Conservation (phyloP, 2,888 invertebrate genomes). For the Melinaea menophilus region DNA sequence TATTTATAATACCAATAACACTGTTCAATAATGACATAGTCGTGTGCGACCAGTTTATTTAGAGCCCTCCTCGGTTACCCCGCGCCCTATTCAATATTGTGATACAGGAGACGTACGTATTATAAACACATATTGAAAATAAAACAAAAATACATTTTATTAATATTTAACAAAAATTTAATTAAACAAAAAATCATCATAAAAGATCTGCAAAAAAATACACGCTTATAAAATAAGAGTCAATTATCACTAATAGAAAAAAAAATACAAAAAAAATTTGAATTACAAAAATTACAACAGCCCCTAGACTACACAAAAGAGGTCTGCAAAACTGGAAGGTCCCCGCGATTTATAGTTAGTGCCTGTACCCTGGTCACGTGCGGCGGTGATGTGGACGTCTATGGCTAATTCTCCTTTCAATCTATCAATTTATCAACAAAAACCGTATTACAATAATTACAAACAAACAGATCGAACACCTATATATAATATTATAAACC, state of each 20-base stretch:
- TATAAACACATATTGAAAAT: not conserved
- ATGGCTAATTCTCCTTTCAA: slow-evolving; percentile 27
- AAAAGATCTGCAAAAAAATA: too few relatives aligned
- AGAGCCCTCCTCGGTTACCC: slow-evolving; percentile 23
- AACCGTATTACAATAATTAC: not conserved
- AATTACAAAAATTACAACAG: not conserved
- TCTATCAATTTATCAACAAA: slow-evolving; percentile 9
- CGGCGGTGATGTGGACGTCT: slow-evolving; percentile 67
- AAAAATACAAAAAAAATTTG: not conserved
- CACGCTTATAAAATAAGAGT: too few relatives aligned
- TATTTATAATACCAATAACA: slow-evolving; percentile 74
- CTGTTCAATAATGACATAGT: slow-evolving; percentile 69
- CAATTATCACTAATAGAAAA: too few relatives aligned
- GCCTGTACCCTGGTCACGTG: slow-evolving; percentile 66
- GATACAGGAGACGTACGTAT: not conserved
- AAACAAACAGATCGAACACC: not conserved
- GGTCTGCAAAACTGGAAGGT: slow-evolving; percentile 43
- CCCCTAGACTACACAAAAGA: slow-evolving; percentile 17
- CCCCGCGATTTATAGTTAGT: slow-evolving; percentile 62
- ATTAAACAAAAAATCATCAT: not conserved
- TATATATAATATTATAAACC: not conserved
- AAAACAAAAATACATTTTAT: too few relatives aligned
- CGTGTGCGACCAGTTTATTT: slow-evolving; percentile 44
- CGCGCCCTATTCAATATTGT: not conserved
- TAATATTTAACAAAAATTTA: not conserved